Percentiles rank a stretch among this genome's conserved stretches.
These are phyloP conservation scores for Sitta carolinensis DNA, from an alignment of 2,797 vertebrate genomes.

Conservation along the genomic window DNA sequence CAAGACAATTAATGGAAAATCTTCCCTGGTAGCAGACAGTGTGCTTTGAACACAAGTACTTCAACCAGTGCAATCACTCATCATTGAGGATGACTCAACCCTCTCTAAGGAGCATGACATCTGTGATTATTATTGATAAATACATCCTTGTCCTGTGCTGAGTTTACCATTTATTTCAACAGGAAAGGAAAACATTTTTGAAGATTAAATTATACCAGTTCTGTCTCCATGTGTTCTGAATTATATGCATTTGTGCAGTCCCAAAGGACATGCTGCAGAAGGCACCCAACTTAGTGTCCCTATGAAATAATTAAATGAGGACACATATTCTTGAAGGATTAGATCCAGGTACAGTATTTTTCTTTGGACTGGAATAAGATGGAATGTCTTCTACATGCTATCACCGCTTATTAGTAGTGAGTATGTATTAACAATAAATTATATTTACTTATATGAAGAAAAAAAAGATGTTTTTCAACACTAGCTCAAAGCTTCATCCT, in stretches of 20 bases:
- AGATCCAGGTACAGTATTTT: neutral
- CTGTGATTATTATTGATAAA: slow-evolving; percentile 24
- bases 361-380: neutral
- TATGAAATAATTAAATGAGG: neutral
- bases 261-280: neutral
- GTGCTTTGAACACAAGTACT: neutral
- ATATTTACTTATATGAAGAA: neutral
- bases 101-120: neutral
- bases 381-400: neutral
- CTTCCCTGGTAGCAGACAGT: neutral
- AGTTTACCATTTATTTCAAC: neutral
- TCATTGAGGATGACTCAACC: neutral
- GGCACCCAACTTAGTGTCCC: neutral
- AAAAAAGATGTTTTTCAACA: neutral
- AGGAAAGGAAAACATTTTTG: neutral
- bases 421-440: neutral
- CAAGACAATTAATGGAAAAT: neutral
- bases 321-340: neutral
- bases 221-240: neutral
- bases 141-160: neutral
- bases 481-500: neutral
- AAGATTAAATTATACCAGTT: slow-evolving; percentile 27
- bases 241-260: neutral
- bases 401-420: neutral
- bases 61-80: neutral